phyloP scores from a whole-genome alignment of 2,888 invertebrate genomes.

The Chelonus formosanus region DNA sequence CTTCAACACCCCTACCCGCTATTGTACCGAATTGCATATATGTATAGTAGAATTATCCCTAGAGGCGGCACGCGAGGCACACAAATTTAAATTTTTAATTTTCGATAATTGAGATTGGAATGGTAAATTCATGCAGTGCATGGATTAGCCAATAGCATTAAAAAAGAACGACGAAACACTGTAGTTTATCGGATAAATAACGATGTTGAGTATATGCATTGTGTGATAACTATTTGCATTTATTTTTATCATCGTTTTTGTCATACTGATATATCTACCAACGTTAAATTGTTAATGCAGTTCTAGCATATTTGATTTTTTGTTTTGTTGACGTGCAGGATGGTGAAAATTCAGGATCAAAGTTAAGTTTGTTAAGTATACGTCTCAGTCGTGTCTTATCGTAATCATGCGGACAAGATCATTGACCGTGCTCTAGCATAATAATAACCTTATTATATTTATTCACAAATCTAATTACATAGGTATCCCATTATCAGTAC shows the following conservation, averaged over 20 bases:
- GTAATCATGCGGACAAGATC: slow-evolving; percentile 61
- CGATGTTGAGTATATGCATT: no score
- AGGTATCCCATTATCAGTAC: slow-evolving; percentile 7
- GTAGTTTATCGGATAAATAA: no score
- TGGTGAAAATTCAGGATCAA: slow-evolving; percentile 46
- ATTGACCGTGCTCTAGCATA: slow-evolving; percentile 62
- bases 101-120: slow-evolving; percentile 27
- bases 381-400: slow-evolving; percentile 63
- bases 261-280: no score
- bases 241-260: no score
- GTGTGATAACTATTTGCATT: no score
- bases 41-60: neutral
- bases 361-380: slow-evolving; percentile 60
- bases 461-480: slow-evolving; percentile 27
- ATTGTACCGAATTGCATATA: no score
- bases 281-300: no score
- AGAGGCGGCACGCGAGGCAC: slow-evolving; percentile 10
- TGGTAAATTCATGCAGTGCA: slow-evolving; percentile 12
- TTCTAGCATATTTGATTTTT: no score
- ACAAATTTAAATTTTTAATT: slow-evolving; percentile 17
- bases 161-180: no score
- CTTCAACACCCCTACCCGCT: neutral
- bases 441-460: slow-evolving; percentile 64
- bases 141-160: slow-evolving; percentile 9
- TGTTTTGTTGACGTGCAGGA: slow-evolving; percentile 10